Evolutionary conservation across 2,113 vertebrate genomes (phyloP).

Genomic region (Mobula hypostoma): DNA sequence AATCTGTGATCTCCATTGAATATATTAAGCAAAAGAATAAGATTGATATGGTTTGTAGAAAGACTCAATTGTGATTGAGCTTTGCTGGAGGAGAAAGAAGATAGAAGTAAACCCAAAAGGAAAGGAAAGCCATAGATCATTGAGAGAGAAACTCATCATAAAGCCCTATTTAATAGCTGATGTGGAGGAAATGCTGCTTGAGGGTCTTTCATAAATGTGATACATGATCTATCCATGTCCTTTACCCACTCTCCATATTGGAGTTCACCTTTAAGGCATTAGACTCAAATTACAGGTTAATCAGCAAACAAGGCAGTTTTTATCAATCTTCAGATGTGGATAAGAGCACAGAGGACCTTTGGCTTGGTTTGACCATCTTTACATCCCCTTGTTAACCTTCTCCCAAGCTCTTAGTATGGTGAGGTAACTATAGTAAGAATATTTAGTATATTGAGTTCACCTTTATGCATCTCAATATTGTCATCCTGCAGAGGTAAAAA

Average conservation of each 20-base stretch:
- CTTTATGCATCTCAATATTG: neutral
- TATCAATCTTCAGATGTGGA: neutral
- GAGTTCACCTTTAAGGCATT: neutral
- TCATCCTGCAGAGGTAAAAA: neutral
- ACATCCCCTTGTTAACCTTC: neutral
- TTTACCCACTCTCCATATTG: neutral
- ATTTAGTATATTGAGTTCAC: neutral
- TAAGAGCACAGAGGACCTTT: neutral
- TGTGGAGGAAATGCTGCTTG: neutral
- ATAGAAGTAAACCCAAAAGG: neutral
- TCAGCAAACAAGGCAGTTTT: neutral
- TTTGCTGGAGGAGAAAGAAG: neutral
- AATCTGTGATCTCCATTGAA: neutral
- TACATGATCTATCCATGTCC: neutral
- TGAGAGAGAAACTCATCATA: neutral
- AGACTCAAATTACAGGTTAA: neutral
- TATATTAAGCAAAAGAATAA: neutral
- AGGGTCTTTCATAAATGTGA: neutral
- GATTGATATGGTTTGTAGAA: neutral
- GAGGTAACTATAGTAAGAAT: too few relatives aligned
- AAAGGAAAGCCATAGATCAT: neutral
- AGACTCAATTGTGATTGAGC: neutral
- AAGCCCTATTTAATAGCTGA: neutral
- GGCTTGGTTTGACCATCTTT: neutral
- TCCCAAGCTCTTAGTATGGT: neutral